Evolutionary conservation across 2,888 invertebrate genomes (phyloP).

Genomic region (Agrenia bidenticulata): DNA sequence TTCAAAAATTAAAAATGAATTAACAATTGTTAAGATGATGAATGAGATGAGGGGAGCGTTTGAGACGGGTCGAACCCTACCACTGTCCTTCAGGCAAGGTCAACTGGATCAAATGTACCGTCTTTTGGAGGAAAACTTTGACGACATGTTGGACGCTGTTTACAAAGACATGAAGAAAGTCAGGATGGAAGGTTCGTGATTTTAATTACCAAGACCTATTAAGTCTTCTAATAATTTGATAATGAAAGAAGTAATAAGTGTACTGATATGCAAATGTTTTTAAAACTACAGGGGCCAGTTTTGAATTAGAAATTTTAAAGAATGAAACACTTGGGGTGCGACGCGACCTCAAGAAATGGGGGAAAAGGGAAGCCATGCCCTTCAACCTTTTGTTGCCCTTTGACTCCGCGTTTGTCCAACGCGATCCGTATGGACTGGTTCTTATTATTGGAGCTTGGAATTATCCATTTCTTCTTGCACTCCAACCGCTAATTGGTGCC

Average conservation of each 20-base stretch:
- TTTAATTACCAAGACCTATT: neutral
- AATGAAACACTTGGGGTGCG: slow-evolving; percentile 28
- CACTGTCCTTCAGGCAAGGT: slow-evolving; percentile 73
- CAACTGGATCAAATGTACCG: slow-evolving; percentile 74
- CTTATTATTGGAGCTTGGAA: slow-evolving; percentile 89
- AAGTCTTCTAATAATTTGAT: too few relatives aligned
- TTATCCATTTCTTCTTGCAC: slow-evolving; percentile 82
- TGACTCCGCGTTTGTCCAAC: slow-evolving; percentile 56
- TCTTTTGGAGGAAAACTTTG: slow-evolving; percentile 77
- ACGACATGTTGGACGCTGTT: slow-evolving; percentile 72
- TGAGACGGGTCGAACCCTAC: slow-evolving; percentile 75
- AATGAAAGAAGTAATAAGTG: too few relatives aligned
- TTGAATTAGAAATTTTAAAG: slow-evolving; percentile 38
- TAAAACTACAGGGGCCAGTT: slow-evolving; percentile 31
- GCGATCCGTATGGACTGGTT: slow-evolving; percentile 89
- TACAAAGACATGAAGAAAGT: slow-evolving; percentile 72
- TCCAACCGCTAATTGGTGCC: slow-evolving; percentile 74
- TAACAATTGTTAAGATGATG: slow-evolving; percentile 63
- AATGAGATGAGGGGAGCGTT: slow-evolving; percentile 72
- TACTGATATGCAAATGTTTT: too few relatives aligned
- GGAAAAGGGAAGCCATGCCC: slow-evolving; percentile 31
- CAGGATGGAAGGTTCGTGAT: slow-evolving; percentile 41
- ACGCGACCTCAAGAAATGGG: slow-evolving; percentile 33
- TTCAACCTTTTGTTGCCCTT: slow-evolving; percentile 41
- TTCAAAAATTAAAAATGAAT: too few relatives aligned